Evolutionary conservation across 2,888 invertebrate genomes (phyloP).

Genomic region (Metallyticus violacea): DNA sequence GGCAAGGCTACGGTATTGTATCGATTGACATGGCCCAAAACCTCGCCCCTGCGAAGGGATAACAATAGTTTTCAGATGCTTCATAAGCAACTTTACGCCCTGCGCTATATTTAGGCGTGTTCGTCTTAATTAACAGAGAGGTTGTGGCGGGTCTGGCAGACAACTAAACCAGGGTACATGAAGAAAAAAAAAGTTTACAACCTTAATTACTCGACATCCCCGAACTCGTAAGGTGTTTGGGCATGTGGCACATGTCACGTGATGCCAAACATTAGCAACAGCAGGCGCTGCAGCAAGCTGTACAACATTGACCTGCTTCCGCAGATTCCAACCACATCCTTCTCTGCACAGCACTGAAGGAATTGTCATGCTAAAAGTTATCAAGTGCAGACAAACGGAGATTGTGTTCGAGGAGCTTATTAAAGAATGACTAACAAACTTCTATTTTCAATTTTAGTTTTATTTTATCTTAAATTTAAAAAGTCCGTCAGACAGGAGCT

Average conservation of each 20-base stretch:
- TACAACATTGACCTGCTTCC: background rate
- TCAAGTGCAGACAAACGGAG: no score
- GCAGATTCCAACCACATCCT: background rate
- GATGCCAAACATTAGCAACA: background rate
- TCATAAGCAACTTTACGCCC: background rate
- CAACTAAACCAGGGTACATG: background rate
- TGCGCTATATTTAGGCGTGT: background rate
- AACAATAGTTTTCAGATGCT: background rate
- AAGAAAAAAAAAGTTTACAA: background rate
- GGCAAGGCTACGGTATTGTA: constrained; percentile 1
- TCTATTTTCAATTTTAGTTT: no score
- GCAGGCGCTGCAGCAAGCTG: background rate
- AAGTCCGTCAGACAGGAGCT: no score
- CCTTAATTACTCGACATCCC: background rate
- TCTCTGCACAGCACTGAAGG: no score
- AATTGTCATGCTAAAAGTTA: no score
- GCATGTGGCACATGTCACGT: background rate
- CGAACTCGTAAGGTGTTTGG: background rate
- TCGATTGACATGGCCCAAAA: background rate
- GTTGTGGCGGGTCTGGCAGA: no score
- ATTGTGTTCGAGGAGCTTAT: no score
- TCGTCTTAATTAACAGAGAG: background rate
- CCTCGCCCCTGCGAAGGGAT: background rate
- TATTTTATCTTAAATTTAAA: no score
- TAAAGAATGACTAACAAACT: no score